These are phyloP conservation scores for Hyles vespertilio DNA, from an alignment of 1,140 invertebrate species.

Conservation along the genomic window DNA sequence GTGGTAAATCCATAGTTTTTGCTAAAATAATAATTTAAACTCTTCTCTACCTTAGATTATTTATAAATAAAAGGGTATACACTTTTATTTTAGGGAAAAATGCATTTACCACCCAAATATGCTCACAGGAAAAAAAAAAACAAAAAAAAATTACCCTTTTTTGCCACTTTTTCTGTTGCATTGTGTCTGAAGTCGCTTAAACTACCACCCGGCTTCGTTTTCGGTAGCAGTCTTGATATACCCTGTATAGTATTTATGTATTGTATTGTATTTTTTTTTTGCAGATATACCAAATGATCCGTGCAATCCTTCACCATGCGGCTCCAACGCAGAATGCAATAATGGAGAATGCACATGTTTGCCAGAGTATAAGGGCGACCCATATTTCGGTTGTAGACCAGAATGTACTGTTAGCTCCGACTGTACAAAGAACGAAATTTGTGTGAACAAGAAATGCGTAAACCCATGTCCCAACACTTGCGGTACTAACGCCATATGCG, in stretches of 20 bases:
- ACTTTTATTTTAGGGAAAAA: too few relatives aligned
- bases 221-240: too few relatives aligned
- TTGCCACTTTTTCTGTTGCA: too few relatives aligned
- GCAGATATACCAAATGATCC: constrained; percentile 69
- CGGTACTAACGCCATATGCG: constrained; percentile 87
- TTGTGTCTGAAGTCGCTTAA: too few relatives aligned
- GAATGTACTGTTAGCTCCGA: constrained; percentile 89
- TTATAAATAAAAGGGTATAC: too few relatives aligned
- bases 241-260: not conserved
- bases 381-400: constrained; percentile 83
- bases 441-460: constrained; percentile 87
- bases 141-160: too few relatives aligned
- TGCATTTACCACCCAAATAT: too few relatives aligned
- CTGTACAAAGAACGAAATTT: constrained; percentile 86
- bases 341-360: constrained; percentile 80
- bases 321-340: constrained; percentile 78
- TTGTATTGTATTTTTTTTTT: constrained; percentile 22
- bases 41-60: too few relatives aligned
- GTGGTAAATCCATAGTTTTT: too few relatives aligned
- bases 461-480: constrained; percentile 92
- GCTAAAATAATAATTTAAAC: too few relatives aligned
- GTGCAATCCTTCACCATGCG: constrained; percentile 83
- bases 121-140: too few relatives aligned
- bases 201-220: too few relatives aligned
- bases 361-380: constrained; percentile 81